Conservation (phyloP, 2,113 vertebrate genomes). For the Bostrychus sinensis region DNA sequence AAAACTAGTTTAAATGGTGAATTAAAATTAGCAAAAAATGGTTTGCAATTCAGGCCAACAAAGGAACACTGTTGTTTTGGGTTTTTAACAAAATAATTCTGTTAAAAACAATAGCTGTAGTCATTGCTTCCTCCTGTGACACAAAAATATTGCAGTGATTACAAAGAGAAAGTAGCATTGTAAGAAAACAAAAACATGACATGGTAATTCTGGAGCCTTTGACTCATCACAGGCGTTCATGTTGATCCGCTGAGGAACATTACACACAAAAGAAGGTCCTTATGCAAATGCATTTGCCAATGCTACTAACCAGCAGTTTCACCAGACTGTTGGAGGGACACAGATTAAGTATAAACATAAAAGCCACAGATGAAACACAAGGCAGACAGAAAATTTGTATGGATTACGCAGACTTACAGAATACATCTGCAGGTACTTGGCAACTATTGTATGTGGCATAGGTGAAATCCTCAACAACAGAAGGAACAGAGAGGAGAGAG, state of each 20-base stretch:
- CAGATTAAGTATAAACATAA: slow-evolving; percentile 19
- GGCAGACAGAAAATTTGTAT: slow-evolving; percentile 32
- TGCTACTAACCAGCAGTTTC: slow-evolving; percentile 28
- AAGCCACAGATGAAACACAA: slow-evolving; percentile 11
- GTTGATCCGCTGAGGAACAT: slow-evolving; percentile 7
- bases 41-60: slow-evolving; percentile 7
- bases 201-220: slow-evolving; percentile 6
- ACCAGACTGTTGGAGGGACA: slow-evolving; percentile 17
- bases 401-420: slow-evolving; percentile 19
- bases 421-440: too few relatives aligned
- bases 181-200: neutral
- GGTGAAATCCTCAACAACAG: too few relatives aligned
- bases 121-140: neutral
- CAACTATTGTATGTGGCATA: neutral
- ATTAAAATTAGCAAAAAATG: too few relatives aligned
- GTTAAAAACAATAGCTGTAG: too few relatives aligned
- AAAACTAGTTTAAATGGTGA: too few relatives aligned
- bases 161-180: neutral
- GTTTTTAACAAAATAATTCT: too few relatives aligned
- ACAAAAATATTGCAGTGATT: neutral
- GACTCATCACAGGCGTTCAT: neutral
- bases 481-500: neutral
- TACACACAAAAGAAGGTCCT: neutral
- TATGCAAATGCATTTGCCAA: slow-evolving; percentile 10
- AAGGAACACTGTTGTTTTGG: too few relatives aligned